Base-by-base conservation (phyloP, 2,797 vertebrate species). In the Enteromius paludinosus region DNA sequence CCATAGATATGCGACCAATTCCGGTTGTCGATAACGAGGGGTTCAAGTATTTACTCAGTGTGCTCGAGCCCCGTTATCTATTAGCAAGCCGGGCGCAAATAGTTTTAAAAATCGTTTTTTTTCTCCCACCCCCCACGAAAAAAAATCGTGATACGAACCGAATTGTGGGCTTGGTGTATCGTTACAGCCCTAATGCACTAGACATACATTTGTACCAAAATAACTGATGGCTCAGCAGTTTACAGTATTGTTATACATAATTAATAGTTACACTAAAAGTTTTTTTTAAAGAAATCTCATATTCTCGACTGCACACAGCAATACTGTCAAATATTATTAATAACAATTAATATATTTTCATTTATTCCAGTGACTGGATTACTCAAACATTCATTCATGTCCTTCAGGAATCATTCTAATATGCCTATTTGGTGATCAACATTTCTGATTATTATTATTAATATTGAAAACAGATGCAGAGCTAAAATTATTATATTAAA, bases 151-250 rank as follows among this genome's bases (percentile, higher is more conserved):
- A n/a, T n/a, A n/a, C n/a, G n/a, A n/a, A n/a, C n/a, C n/a, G n/a
- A n/a, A n/a, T n/a, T n/a, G n/a, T n/a, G n/a, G n/a, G n/a, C n/a
- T n/a, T n/a, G n/a, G n/a, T n/a, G n/a, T n/a, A n/a, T n/a, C n/a
- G n/a, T n/a, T n/a, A n/a, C n/a, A n/a, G n/a, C n/a, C n/a, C n/a
- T n/a, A n/a, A n/a, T n/a, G n/a, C n/a, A 30, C 30, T 77, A 38
- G 71, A 54, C 25, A 78, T 38, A 33, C 33, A 20, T 33, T 72
- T 80, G 79, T 28, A 17, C 10, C 65, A 62, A 79, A 77, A 79
- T 54, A 72, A 79, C 20, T 41, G 23, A 80, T 65, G n/a, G 43
- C 11, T 74, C 4, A 64, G 28, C 28, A 9, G 41, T 49, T 64
- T 15, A 54, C 43, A 74, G 15, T 52, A 28, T 28, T 20, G 10